These are phyloP conservation scores for Cheirogaleus major DNA, from an alignment of 2,797 vertebrate species.

Conservation along the genomic window DNA sequence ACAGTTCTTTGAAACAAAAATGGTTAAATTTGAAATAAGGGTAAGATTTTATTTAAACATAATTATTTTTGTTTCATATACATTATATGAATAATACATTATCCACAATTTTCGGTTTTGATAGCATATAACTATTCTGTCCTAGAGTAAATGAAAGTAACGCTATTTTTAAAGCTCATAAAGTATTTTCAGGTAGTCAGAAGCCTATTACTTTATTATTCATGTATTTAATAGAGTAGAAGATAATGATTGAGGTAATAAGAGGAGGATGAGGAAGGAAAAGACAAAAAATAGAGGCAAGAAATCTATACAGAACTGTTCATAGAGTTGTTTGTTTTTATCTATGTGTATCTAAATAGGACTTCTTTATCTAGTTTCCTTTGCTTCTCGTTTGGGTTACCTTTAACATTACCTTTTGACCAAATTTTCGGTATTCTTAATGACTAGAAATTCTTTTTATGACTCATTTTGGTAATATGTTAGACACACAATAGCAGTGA, in stretches of 20 bases:
- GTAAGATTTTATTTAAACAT: conserved; percentile 20
- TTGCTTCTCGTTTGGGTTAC: conserved; percentile 29
- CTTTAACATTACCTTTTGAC: background rate
- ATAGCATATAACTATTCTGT: background rate
- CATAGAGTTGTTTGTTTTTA: background rate
- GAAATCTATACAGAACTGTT: background rate
- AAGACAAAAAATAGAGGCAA: background rate
- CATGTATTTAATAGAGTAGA: background rate
- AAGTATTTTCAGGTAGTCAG: conserved; percentile 46
- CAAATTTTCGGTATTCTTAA: background rate
- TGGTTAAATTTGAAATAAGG: background rate
- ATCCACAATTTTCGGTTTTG: background rate
- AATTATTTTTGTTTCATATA: background rate
- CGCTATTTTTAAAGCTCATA: conserved; percentile 16
- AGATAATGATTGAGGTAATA: background rate
- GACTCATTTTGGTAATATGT: background rate
- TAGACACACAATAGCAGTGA: conserved; percentile 35
- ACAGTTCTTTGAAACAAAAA: conserved; percentile 27
- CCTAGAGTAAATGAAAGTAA: background rate
- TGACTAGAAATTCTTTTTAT: conserved; percentile 16
- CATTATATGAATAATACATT: background rate
- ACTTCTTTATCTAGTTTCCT: background rate
- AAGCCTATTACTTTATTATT: background rate
- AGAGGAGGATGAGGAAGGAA: background rate
- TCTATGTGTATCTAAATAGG: background rate